phyloP scores from a whole-genome alignment of 2,888 invertebrate genomes.

The Seira ritae region DNA sequence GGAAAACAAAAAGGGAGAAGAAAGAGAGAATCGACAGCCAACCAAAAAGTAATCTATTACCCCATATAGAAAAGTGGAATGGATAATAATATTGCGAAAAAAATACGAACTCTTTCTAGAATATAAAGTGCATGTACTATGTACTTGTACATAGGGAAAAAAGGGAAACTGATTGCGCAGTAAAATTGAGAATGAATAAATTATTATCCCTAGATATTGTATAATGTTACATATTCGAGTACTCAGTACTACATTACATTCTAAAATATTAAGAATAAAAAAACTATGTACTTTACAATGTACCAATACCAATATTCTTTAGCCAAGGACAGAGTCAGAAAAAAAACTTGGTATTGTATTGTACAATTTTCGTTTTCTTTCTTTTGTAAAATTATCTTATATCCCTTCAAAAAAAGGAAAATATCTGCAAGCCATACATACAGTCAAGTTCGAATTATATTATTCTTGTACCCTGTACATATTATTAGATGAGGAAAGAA shows the following conservation, averaged over 20 bases:
- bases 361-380: too few species aligned
- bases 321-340: too few species aligned
- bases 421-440: neutral
- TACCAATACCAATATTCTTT: constrained; percentile 11
- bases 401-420: too few species aligned
- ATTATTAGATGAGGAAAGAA: neutral
- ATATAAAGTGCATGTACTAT: constrained; percentile 10
- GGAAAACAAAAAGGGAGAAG: constrained; percentile 29
- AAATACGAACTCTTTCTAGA: neutral
- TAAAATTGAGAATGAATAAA: constrained; percentile 25
- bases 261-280: neutral
- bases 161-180: constrained; percentile 37
- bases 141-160: too few species aligned
- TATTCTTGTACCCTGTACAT: neutral
- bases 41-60: too few species aligned
- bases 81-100: neutral
- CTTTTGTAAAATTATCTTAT: too few species aligned
- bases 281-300: neutral
- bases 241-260: too few species aligned
- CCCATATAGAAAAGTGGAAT: constrained; percentile 9
- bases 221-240: too few species aligned
- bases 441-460: neutral
- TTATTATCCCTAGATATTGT: too few species aligned
- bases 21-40: constrained; percentile 27
- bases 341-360: too few species aligned